A percentile compares a stretch with the other conserved stretches of the same genome.
Evolutionary conservation across 2,888 invertebrate species (phyloP).

Genomic region (Hypercompe scribonia): DNA sequence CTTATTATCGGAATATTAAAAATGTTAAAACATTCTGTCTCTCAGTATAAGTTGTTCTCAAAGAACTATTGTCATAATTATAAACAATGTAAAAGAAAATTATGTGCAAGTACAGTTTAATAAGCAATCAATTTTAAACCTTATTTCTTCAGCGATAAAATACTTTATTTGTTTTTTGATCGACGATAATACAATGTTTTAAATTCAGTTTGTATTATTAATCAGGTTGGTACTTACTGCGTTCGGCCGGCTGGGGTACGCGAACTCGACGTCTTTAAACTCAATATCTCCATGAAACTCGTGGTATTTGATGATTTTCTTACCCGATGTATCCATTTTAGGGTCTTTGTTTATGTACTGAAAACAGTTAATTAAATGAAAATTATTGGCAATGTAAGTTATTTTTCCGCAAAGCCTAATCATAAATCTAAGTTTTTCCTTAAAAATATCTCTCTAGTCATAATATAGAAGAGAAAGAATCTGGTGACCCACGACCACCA

Average conservation of each 20-base stretch:
- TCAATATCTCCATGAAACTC: constrained; percentile 92
- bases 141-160: no score
- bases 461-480: neutral
- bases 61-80: no score
- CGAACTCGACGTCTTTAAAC: constrained; percentile 94
- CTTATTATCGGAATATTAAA: no score
- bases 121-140: no score
- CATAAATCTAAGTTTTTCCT: neutral
- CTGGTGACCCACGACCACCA: neutral
- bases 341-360: constrained; percentile 92
- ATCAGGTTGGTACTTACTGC: constrained; percentile 62
- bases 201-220: neutral
- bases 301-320: constrained; percentile 89
- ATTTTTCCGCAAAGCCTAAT: no score
- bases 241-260: constrained; percentile 93
- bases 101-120: no score
- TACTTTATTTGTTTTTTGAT: neutral
- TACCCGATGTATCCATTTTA: constrained; percentile 89
- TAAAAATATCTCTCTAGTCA: neutral
- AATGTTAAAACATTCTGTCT: no score
- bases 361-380: constrained; percentile 49
- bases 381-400: neutral
- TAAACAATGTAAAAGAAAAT: no score
- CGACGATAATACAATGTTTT: neutral
- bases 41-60: no score